A percentile compares a stretch with the other conserved stretches of the same genome.
Conservation (phyloP, 2,888 invertebrate genomes). For the Macrophya alboannulata region DNA sequence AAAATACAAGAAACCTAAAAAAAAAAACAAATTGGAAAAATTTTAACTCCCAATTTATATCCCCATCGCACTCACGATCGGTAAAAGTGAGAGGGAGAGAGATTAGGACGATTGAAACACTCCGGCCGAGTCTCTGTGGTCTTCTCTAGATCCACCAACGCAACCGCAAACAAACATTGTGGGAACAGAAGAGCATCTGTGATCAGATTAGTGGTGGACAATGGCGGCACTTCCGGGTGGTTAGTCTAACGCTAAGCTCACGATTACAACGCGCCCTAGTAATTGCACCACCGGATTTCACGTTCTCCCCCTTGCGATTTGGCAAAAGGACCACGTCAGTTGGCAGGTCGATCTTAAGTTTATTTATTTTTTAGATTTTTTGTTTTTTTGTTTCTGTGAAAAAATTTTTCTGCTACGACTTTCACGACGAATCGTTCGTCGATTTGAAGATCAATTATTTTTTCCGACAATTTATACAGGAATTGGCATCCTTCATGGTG, state of each 20-base stretch:
- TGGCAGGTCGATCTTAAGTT: background rate
- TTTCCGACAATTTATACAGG: background rate
- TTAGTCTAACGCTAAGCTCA: conserved; percentile 67
- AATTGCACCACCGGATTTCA: conserved; percentile 57
- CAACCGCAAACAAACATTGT: conserved; percentile 69
- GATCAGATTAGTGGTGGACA: conserved; percentile 71
- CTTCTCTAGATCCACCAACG: conserved; percentile 66
- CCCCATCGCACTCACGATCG: background rate
- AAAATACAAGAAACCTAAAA: background rate
- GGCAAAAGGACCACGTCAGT: conserved; percentile 16
- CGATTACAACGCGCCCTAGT: conserved; percentile 65
- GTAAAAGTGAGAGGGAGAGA: background rate
- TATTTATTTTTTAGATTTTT: background rate
- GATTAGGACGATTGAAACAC: conserved; percentile 48
- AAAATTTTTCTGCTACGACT: background rate
- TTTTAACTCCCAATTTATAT: background rate
- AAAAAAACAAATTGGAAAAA: background rate
- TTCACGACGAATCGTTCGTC: background rate
- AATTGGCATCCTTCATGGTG: background rate
- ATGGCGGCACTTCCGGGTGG: conserved; percentile 71
- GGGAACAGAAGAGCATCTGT: conserved; percentile 70
- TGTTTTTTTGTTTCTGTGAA: background rate
- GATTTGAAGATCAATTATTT: background rate
- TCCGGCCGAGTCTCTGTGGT: conserved; percentile 36
- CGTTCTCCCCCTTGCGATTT: conserved; percentile 58